These are phyloP conservation scores for Ochotona princeps DNA, from an alignment of 2,113 vertebrate genomes.

Conservation along the genomic window DNA sequence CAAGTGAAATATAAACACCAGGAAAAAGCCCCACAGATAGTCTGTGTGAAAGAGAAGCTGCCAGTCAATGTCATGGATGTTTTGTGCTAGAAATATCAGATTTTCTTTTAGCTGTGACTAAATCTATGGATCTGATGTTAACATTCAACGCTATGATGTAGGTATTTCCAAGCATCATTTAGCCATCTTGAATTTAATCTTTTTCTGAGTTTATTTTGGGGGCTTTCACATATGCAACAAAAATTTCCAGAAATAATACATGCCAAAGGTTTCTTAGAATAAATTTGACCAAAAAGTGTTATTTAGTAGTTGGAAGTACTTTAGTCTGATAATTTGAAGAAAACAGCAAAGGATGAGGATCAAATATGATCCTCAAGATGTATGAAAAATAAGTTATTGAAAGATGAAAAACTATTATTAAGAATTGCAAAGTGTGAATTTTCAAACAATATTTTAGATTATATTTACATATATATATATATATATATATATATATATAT, in stretches of 20 bases:
- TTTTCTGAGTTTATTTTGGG: not conserved
- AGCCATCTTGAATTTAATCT: slow-evolving; percentile 11
- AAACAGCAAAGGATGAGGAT: not conserved
- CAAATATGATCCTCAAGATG: not conserved
- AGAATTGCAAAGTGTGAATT: not conserved
- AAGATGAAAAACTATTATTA: not conserved
- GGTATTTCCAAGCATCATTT: slow-evolving; percentile 30
- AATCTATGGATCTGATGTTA: not conserved
- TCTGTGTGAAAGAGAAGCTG: not conserved
- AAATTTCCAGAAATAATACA: slow-evolving; percentile 2
- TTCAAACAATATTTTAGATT: not conserved
- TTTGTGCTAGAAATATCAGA: slow-evolving; percentile 34
- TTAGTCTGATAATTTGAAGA: slow-evolving; percentile 41
- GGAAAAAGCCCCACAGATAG: not conserved
- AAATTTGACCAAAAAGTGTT: not conserved
- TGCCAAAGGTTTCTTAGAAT: not conserved
- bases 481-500: slow-evolving; percentile 19
- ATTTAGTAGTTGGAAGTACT: not conserved
- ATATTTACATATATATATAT: not conserved
- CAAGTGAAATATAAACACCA: slow-evolving; percentile 71
- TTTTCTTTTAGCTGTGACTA: not conserved
- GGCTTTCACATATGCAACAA: not conserved
- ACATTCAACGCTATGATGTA: not conserved
- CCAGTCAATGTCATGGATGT: not conserved
- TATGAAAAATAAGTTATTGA: not conserved